phyloP scores from a whole-genome alignment of 2,797 vertebrate genomes.

The Sylvia borin region DNA sequence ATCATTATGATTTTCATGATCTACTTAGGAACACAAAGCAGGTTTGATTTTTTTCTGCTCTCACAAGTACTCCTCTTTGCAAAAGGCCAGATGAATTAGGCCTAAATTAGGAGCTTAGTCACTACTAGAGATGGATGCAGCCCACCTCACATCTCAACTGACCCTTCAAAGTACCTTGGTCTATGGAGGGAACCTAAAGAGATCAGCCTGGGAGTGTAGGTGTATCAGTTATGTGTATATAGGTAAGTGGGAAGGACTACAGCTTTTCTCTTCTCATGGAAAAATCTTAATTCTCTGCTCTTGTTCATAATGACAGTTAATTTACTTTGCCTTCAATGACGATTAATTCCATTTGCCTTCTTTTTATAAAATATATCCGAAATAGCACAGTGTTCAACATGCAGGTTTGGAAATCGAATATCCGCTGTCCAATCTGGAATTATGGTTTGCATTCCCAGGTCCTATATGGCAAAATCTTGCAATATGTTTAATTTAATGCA shows the following conservation, averaged over 20 bases:
- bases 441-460: not conserved
- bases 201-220: not conserved
- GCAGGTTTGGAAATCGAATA: not conserved
- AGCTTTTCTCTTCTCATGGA: not conserved
- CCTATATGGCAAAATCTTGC: not conserved
- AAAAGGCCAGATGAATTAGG: not conserved
- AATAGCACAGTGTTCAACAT: not conserved
- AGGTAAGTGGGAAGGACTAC: not conserved
- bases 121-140: not conserved
- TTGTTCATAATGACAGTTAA: slow-evolving; percentile 21
- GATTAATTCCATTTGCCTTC: slow-evolving; percentile 19
- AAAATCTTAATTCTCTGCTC: not conserved
- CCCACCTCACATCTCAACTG: not conserved
- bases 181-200: not conserved
- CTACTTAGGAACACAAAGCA: slow-evolving; percentile 4
- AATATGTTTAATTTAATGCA: not conserved
- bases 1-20: slow-evolving; percentile 25
- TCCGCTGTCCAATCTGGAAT: not conserved
- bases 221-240: not conserved
- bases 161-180: not conserved
- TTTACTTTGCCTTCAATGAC: not conserved
- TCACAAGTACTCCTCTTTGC: not conserved
- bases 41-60: not conserved
- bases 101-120: not conserved
- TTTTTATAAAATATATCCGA: not conserved